Base-by-base conservation (phyloP, 2,797 vertebrate genomes). In the Emydoidea blandingii region DNA sequence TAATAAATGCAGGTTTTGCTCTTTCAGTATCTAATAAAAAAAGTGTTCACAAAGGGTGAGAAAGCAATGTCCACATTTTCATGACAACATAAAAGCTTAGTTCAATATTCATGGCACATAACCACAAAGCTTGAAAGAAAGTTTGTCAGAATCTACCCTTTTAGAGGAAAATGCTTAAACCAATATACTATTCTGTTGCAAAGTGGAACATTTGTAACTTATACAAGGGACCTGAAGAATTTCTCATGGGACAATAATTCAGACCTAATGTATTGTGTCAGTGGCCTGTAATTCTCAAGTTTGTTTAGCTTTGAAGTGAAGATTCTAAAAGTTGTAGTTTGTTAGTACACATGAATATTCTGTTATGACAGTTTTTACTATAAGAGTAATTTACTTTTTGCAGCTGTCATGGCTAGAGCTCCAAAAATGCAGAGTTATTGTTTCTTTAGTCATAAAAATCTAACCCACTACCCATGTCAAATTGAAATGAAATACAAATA, bases 111-210 rank as follows among this genome's bases (percentile, higher is more conserved):
- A 68, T 65, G 91, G 85, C 72, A 65, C 23, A 44, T 15, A 76
- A 34, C 87, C 57, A 88, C 92, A 94, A 88, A 88, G 80, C 91
- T 87, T 62, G 81, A 92, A 94, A 94, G 85, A 93, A 94, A 92
- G 95, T 91, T 92, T 92, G 91, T 97, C 94, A 94, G 86, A 93
- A 94, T 93, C 94, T 95, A 85, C 95, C 62, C 89, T 90, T 95
- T 90, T 86, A 96, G 94, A 96, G 96, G 87, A 94, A 94, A 97
- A 93, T 91, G 91, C 88, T 94, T 95, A 93, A 97, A 92, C 78
- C 79, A 86, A 80, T 95, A 95, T 85, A 94, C 72, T 87, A 83
- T 88, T 95, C 29, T 27, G 80, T 91, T 96, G 93, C 49, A 91
- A 95, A 96, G 81, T 87, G 89, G 91, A 96, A 96, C 91, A 81